Base-by-base conservation (phyloP, 92 coral and sea anemone species). In the Heteractis magnifica region DNA sequence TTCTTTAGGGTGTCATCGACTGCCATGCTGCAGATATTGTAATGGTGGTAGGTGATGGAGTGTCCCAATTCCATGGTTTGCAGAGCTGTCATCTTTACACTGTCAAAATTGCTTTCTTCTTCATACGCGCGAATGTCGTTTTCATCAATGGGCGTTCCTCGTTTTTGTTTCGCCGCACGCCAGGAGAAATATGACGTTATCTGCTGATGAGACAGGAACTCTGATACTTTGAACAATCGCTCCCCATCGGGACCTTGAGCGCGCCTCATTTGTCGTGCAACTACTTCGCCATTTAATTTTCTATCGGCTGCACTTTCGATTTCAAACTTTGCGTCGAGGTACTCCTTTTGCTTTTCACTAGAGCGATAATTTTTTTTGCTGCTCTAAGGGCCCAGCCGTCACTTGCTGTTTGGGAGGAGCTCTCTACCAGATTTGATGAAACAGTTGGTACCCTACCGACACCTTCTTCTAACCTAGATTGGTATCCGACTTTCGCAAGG, bases 261-360 rank as follows among this genome's bases (percentile, higher is more conserved):
- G 19, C 82, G 79, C 56, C 89, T 76, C 82, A 86, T 81, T 86
- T 86, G 85, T 64, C 58, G 72, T 5, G 89, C 82, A 3, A 86
- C 89, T 3, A 55, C 21, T 56, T 74, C 86, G 14, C 68, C 51
- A 60, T 86, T 75, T 6, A 62, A 10, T 80, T 86, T 86, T 11
- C 79, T 19, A 16, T 85, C 72, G 8, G 89, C 80, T 51, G 71
- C 79, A 15, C 76, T 77, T 12, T 34, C 86, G 6, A 55, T 81
- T 49, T 65, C 76, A 19, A 83, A 83, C 81, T 83, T 75, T 13
- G 81, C 81, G 50, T 75, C 80, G 6, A 83, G 86, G 80, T 81
- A 76, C 14, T 13, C 18, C 10, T 87, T 87, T 51, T 87, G 83
- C 62, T 77, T 77, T 12, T 75, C 70, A 50, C 71, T 77, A 78